Conservation (phyloP, 2,797 vertebrate species). For the Xiphorhynchus erythropygius region DNA sequence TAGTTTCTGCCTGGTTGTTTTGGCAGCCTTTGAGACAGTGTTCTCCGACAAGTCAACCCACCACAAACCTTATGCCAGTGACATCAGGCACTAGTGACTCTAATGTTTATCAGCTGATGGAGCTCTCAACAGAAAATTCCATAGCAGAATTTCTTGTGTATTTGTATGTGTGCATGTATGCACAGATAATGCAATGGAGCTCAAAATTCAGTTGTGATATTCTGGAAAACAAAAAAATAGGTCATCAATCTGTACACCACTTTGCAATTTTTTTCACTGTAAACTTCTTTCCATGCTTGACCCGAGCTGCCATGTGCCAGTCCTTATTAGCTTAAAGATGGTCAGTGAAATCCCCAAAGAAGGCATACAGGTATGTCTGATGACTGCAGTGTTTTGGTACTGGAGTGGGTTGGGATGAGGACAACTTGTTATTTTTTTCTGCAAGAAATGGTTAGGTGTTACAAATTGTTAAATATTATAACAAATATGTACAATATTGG, state of each 20-base stretch:
- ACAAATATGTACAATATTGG: neutral
- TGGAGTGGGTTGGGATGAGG: accelerated
- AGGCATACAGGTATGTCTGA: accelerated
- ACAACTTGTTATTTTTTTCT: neutral
- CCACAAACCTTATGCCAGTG: neutral
- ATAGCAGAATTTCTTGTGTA: neutral
- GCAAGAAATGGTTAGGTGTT: neutral
- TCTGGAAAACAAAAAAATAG: neutral
- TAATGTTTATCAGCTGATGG: neutral
- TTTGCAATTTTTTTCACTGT: neutral
- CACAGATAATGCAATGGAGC: neutral
- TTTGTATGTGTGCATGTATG: neutral
- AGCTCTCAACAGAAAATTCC: neutral
- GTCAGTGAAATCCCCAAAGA: neutral
- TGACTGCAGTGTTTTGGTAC: neutral
- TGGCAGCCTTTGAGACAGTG: no score
- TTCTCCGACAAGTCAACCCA: no score
- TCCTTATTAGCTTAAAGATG: neutral
- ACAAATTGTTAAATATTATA: no score
- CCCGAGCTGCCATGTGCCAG: neutral
- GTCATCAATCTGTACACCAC: neutral
- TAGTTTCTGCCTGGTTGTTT: no score
- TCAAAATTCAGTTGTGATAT: neutral
- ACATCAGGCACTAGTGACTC: neutral
- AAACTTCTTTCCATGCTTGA: neutral